phyloP scores from a whole-genome alignment of 2,113 vertebrate species.

The Hypomesus transpacificus region DNA sequence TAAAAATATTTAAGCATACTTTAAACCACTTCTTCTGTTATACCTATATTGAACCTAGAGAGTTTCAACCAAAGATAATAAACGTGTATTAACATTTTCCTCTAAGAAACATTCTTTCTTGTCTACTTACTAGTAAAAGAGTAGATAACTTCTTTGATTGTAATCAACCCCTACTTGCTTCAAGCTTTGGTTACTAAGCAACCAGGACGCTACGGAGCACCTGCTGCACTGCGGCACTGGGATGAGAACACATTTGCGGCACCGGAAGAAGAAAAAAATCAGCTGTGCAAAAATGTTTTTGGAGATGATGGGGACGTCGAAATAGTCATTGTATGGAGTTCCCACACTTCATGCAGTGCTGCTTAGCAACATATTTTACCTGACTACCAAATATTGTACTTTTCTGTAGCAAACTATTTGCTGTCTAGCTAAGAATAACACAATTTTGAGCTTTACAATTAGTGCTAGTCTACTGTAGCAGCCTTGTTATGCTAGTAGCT shows the following conservation, averaged over 20 bases:
- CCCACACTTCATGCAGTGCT: not conserved
- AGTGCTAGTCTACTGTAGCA: too few species aligned
- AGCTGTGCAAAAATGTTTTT: too few species aligned
- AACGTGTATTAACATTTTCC: not conserved
- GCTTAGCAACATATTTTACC: slow-evolving; percentile 12
- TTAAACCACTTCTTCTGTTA: too few species aligned
- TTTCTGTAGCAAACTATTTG: not conserved
- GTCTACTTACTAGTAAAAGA: not conserved
- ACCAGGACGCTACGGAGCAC: slow-evolving; percentile 51
- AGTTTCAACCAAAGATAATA: too few species aligned
- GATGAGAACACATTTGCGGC: slow-evolving; percentile 26
- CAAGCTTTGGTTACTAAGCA: slow-evolving; percentile 52
- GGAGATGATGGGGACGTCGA: too few species aligned
- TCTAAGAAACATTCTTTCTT: not conserved
- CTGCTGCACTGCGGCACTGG: slow-evolving; percentile 68
- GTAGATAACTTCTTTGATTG: too few species aligned
- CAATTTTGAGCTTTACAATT: too few species aligned
- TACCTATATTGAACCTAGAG: too few species aligned
- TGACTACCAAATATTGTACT: slow-evolving; percentile 9
- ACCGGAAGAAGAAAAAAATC: not conserved
- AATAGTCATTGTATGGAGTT: not conserved
- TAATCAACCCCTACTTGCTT: too few species aligned
- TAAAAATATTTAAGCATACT: not conserved
- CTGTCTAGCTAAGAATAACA: not conserved
- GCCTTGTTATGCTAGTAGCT: too few species aligned